Evolutionary conservation across 2,113 vertebrate genomes (phyloP).

Genomic region (Dolichallabes microphthalmus): DNA sequence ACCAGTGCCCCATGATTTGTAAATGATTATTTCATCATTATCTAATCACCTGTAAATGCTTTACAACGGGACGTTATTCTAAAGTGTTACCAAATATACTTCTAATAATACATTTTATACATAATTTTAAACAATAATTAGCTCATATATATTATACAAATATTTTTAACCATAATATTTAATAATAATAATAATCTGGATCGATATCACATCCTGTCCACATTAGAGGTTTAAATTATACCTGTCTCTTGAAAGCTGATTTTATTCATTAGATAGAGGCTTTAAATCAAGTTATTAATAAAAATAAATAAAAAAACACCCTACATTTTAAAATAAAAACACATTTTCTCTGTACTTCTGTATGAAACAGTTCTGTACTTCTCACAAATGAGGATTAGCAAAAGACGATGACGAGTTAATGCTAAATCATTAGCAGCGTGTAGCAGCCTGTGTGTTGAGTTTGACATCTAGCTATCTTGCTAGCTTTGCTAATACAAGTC

Average conservation of each 20-base stretch:
- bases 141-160: background rate
- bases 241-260: too few relatives aligned
- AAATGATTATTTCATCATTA: too few relatives aligned
- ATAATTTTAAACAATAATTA: background rate
- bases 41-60: too few relatives aligned
- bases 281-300: background rate
- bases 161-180: background rate
- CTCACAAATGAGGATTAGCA: background rate
- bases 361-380: too few relatives aligned
- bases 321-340: background rate
- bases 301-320: background rate
- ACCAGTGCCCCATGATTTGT: too few relatives aligned
- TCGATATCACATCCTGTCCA: background rate
- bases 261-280: background rate
- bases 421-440: background rate
- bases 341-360: background rate
- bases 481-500: background rate
- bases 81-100: too few relatives aligned
- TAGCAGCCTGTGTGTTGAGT: background rate
- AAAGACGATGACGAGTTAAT: too few relatives aligned
- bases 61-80: too few relatives aligned
- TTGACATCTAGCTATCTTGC: background rate
- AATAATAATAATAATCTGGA: background rate
- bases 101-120: background rate
- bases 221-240: too few relatives aligned